Conservation (phyloP, 2,113 vertebrate genomes). For the Nansenia antarctica region DNA sequence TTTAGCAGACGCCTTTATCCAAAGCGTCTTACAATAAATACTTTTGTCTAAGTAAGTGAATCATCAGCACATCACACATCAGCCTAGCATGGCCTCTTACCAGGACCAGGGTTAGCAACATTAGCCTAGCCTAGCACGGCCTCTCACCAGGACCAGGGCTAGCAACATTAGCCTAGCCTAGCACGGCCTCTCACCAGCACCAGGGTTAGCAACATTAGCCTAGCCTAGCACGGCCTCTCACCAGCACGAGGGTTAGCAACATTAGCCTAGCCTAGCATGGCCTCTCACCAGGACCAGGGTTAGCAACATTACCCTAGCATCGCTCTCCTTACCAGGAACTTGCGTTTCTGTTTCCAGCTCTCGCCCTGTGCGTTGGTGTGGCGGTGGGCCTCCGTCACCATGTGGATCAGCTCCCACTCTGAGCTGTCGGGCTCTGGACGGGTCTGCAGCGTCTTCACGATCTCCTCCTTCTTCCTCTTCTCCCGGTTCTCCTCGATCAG, state of each 20-base stretch:
- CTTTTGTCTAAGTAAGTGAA: no score
- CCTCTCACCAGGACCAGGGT: neutral
- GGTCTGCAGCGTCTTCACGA: conserved; percentile 88
- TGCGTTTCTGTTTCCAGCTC: conserved; percentile 98
- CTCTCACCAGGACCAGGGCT: no score
- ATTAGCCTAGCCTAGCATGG: neutral
- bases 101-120: no score
- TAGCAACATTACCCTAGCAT: neutral
- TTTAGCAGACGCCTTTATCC: no score
- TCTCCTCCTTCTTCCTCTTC: conserved; percentile 90
- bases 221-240: neutral
- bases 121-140: no score
- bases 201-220: neutral
- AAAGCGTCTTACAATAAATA: no score
- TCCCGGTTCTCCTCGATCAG: conserved; percentile 97
- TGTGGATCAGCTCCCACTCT: conserved; percentile 94
- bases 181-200: neutral
- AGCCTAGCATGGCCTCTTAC: no score
- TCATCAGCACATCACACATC: no score
- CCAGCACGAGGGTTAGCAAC: neutral
- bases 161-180: neutral
- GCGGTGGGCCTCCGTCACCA: conserved; percentile 92
- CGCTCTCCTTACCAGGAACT: conserved; percentile 87
- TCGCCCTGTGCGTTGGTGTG: conserved; percentile 96
- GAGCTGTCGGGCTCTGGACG: conserved; percentile 86